Percentiles rank a stretch among this genome's conserved stretches.
Conservation (phyloP, 2,113 vertebrate genomes). For the Anoura caudifer region DNA sequence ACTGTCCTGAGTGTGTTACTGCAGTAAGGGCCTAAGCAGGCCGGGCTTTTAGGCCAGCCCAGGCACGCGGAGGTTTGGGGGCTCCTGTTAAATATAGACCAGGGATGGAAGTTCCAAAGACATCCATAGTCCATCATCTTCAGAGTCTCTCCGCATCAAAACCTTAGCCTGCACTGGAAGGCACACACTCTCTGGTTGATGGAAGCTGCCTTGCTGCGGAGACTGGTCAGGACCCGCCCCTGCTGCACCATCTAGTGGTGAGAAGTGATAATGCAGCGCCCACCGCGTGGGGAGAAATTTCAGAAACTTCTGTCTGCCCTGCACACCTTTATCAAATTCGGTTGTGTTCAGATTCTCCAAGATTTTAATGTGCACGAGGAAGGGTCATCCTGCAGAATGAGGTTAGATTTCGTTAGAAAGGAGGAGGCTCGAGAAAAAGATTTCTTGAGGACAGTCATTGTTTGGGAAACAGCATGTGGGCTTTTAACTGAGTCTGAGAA, state of each 20-base stretch:
- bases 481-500: not conserved
- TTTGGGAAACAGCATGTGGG: not conserved
- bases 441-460: not conserved
- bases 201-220: not conserved
- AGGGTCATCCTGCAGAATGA: not conserved
- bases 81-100: not conserved
- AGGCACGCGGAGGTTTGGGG: not conserved
- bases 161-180: not conserved
- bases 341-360: not conserved
- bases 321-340: rapidly evolving
- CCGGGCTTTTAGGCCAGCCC: not conserved
- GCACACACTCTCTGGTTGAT: too few species aligned
- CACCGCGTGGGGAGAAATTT: rapidly evolving
- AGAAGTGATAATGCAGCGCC: not conserved
- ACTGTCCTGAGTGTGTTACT: not conserved
- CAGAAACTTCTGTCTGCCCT: not conserved
- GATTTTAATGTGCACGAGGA: not conserved
- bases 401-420: not conserved
- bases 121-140: not conserved
- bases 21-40: not conserved
- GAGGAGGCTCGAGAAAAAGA: not conserved
- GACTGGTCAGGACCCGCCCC: rapidly evolving
- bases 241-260: not conserved
- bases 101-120: not conserved
- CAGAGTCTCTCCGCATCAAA: not conserved